Conservation (phyloP, 53 echinoderm and acorn worm genomes). For the Arbacia lixula region DNA sequence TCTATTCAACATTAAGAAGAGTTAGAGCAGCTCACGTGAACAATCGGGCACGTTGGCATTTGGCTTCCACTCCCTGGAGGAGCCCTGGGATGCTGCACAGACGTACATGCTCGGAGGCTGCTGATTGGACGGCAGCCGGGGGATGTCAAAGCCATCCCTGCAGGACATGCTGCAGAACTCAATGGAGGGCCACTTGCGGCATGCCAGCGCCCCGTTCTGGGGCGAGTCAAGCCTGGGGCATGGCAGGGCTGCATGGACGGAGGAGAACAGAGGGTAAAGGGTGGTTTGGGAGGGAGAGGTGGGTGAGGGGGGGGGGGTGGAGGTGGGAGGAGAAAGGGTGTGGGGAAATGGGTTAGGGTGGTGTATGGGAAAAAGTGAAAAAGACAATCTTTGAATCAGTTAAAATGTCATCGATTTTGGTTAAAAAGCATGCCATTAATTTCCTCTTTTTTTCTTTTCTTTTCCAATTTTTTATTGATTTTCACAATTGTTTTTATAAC, state of each 20-base stretch:
- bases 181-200: conserved; percentile 48
- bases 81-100: neutral
- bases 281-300: too few relatives aligned
- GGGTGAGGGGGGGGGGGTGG: too few relatives aligned
- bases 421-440: too few relatives aligned
- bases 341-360: too few relatives aligned
- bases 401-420: too few relatives aligned
- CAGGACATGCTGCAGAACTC: conserved; percentile 62
- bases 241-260: neutral
- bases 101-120: conserved; percentile 9
- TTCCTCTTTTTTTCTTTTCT: too few relatives aligned
- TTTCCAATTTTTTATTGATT: too few relatives aligned
- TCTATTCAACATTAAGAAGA: neutral
- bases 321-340: too few relatives aligned
- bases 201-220: conserved; percentile 58
- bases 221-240: conserved; percentile 37
- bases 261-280: too few relatives aligned
- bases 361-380: too few relatives aligned
- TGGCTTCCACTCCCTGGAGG: conserved; percentile 31
- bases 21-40: neutral
- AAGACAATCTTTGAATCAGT: too few relatives aligned
- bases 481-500: too few relatives aligned
- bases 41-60: conserved; percentile 18
- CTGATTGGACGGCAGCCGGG: conserved; percentile 8
- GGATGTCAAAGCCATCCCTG: conserved; percentile 44